Percentiles rank a stretch among this genome's conserved stretches.
phyloP scores from a whole-genome alignment of 2,113 vertebrate species.

The Podocnemis expansa region DNA sequence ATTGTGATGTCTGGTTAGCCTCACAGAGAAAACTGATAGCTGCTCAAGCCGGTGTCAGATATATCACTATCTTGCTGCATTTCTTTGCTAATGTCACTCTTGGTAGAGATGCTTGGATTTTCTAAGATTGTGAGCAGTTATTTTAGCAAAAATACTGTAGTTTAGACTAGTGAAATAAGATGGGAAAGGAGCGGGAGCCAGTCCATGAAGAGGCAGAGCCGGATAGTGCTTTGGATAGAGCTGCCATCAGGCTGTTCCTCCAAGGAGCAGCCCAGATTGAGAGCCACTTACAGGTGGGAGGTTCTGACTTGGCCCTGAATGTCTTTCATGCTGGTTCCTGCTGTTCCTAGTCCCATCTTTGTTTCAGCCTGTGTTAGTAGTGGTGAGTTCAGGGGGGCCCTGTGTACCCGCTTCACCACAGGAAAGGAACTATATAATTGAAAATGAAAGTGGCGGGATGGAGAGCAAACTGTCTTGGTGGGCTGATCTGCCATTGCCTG shows the following conservation, averaged over 20 bases:
- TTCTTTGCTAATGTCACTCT: neutral
- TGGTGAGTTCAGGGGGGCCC: neutral
- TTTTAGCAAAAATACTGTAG: neutral
- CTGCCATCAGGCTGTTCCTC: neutral
- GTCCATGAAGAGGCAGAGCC: neutral
- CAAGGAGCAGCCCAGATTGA: neutral
- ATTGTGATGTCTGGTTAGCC: neutral
- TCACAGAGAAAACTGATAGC: neutral
- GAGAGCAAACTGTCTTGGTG: neutral
- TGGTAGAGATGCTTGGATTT: neutral
- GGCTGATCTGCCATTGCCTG: rapidly evolving
- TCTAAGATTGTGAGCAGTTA: neutral
- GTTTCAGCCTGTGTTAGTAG: rapidly evolving
- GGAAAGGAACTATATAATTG: neutral
- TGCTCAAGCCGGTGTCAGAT: no score
- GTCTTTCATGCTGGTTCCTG: neutral
- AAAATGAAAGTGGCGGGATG: neutral
- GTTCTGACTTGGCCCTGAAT: neutral
- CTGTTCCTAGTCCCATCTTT: rapidly evolving
- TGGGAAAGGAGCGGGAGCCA: neutral
- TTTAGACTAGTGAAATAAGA: slow-evolving; percentile 1
- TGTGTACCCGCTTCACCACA: rapidly evolving
- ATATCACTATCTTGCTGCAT: neutral
- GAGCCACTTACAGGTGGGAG: neutral
- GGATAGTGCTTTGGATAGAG: no score